These are phyloP conservation scores for Acanthiza pusilla DNA, from an alignment of 2,797 vertebrate species.

Conservation along the genomic window DNA sequence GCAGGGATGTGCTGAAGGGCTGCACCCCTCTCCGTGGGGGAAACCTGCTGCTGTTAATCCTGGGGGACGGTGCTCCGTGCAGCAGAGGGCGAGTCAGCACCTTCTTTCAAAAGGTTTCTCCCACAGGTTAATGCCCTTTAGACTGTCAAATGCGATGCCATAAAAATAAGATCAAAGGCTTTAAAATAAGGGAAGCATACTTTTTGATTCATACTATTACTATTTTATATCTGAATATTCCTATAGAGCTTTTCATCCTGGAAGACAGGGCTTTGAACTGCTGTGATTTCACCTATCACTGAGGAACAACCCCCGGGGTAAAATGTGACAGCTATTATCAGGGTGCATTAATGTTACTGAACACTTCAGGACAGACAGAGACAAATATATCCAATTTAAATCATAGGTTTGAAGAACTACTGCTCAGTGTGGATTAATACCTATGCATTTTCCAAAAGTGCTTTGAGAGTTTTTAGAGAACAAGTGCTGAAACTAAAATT, in stretches of 20 bases:
- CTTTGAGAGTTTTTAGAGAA: constrained; percentile 42
- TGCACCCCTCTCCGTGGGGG: neutral
- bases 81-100: neutral
- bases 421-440: constrained; percentile 49
- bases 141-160: constrained; percentile 42
- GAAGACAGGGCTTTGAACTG: constrained; percentile 59
- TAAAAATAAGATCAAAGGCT: constrained; percentile 58
- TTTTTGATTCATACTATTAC: constrained; percentile 62
- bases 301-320: constrained; percentile 49
- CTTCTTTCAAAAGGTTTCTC: constrained; percentile 28
- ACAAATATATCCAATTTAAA: constrained; percentile 60
- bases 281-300: constrained; percentile 53
- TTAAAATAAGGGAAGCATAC: constrained; percentile 26
- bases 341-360: constrained; percentile 56
- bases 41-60: neutral
- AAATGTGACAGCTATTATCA: constrained; percentile 59
- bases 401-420: constrained; percentile 28
- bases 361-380: constrained; percentile 54
- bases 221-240: constrained; percentile 66
- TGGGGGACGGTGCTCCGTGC: neutral
- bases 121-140: constrained; percentile 52
- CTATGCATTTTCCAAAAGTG: constrained; percentile 20
- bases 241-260: constrained; percentile 49
- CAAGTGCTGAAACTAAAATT: neutral
- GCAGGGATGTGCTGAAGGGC: neutral